Evolutionary conservation across 2,888 invertebrate genomes (phyloP), one percentile per base, ranked within the genome.

Genomic region (Andricus curvator): DNA sequence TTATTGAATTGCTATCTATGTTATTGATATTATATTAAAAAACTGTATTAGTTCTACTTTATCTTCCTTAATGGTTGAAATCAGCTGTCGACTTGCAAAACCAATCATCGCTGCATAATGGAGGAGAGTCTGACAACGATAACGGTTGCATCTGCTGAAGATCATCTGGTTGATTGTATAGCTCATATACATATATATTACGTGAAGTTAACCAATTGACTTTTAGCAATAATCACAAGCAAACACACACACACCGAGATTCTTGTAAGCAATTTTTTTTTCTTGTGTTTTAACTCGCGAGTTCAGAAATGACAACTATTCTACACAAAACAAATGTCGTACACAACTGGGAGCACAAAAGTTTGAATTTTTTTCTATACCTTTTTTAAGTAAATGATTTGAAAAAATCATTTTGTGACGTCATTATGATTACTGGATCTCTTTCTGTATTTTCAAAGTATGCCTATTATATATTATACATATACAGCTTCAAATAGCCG

Each of bases 11-110:
- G 20, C 20, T 20, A 6, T 20, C 20, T 8, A 51, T 20, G 20
- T 25, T 25, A 25, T 51, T 51, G 17, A 51, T 51, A 51, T 51
- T 6, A 51, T 51, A 20, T 51, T 5, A 25, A 25, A 25, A 51
- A 51, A 51, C 25, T 37, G 8, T 60, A 25, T 62, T 62, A 0
- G 15, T 68, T 17, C 6, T 56, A 20, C 11, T 79, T 68, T 66
- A 83, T 84, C 79, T 86, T 87, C 92, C 92, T 93, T 92, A 93
- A 93, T 92, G 89, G 85, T 56, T 20, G 88, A 88, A 90, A 87
- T 89, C 94, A 97, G 96, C 96, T 93, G 97, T 97, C 93, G 97
- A 97, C 93, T 94, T 97, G 89, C 96, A 97, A 94, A 96, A 96
- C 88, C 97, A 97, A 93, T 95, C 96, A 86, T 95, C 96, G 89